Percentiles rank a stretch among this genome's conserved stretches.
Conservation (phyloP, 2,113 vertebrate genomes). For the Ammodytes marinus region DNA sequence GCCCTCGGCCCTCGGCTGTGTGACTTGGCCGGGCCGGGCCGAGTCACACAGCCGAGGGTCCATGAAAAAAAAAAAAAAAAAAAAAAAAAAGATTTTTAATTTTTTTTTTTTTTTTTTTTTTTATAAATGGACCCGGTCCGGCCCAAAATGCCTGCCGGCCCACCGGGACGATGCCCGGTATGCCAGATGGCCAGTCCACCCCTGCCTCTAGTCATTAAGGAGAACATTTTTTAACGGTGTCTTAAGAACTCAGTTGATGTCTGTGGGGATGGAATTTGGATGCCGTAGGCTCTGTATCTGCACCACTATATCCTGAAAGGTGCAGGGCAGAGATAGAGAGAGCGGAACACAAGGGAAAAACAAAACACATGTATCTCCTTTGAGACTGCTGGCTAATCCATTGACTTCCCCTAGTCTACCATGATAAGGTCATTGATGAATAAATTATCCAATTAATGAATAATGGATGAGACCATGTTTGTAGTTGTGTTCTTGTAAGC, state of each 20-base stretch:
- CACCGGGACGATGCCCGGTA: too few species aligned
- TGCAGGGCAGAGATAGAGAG: neutral
- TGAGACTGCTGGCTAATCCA: slow-evolving; percentile 45
- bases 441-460: slow-evolving; percentile 80
- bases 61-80: too few species aligned
- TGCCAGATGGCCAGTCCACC: too few species aligned
- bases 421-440: slow-evolving; percentile 84
- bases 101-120: too few species aligned
- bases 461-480: slow-evolving; percentile 69
- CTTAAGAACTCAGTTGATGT: neutral
- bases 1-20: too few species aligned
- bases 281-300: slow-evolving; percentile 36
- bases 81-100: too few species aligned
- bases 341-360: slow-evolving; percentile 8
- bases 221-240: neutral
- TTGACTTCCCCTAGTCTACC: slow-evolving; percentile 62
- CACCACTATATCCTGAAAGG: too few species aligned
- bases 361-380: slow-evolving; percentile 60
- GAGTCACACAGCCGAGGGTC: too few species aligned
- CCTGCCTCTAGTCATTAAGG: slow-evolving; percentile 7
- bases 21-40: too few species aligned
- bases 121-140: too few species aligned
- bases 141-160: too few species aligned
- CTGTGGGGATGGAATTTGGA: slow-evolving; percentile 13
- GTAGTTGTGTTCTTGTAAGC: slow-evolving; percentile 24